Percentiles rank a stretch among this genome's conserved stretches.
Conservation (phyloP, 2,888 invertebrate genomes). For the Meganola albula region DNA sequence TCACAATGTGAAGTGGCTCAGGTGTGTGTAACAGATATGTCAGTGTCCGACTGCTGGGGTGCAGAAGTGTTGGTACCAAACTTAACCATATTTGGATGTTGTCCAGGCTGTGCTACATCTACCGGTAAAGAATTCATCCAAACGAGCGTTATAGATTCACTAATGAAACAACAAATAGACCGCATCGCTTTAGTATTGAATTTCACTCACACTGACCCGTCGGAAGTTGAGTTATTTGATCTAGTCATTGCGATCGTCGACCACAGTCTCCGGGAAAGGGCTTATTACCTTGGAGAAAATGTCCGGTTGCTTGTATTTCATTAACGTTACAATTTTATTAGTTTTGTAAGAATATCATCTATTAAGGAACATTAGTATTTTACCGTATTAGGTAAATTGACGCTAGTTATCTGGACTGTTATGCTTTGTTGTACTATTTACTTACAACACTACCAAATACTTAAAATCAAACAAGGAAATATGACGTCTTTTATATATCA, state of each 20-base stretch:
- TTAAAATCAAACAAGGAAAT: no score
- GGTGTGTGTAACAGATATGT: slow-evolving; percentile 56
- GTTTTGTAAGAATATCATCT: no score
- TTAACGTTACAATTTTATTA: no score
- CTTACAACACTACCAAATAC: no score
- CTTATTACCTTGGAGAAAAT: slow-evolving; percentile 43
- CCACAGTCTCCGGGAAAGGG: slow-evolving; percentile 44
- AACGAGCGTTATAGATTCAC: background rate
- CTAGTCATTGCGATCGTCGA: slow-evolving; percentile 32
- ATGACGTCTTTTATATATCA: no score
- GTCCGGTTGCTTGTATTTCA: slow-evolving; percentile 28
- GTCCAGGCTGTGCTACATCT: slow-evolving; percentile 55
- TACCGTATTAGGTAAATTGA: no score
- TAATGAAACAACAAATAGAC: slow-evolving; percentile 5
- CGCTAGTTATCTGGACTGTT: no score
- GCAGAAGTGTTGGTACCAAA: slow-evolving; percentile 42
- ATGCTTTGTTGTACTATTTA: no score
- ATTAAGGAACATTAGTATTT: no score
- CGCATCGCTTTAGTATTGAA: slow-evolving; percentile 21
- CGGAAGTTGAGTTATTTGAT: slow-evolving; percentile 35
- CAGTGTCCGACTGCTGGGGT: slow-evolving; percentile 38
- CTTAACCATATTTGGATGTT: slow-evolving; percentile 52
- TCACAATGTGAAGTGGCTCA: slow-evolving; percentile 49
- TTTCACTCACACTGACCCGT: slow-evolving; percentile 30
- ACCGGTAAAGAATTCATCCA: background rate